Percentiles rank a stretch among this genome's conserved stretches.
phyloP scores from a whole-genome alignment of 2,797 vertebrate species.

The Sebastes melanostomus region DNA sequence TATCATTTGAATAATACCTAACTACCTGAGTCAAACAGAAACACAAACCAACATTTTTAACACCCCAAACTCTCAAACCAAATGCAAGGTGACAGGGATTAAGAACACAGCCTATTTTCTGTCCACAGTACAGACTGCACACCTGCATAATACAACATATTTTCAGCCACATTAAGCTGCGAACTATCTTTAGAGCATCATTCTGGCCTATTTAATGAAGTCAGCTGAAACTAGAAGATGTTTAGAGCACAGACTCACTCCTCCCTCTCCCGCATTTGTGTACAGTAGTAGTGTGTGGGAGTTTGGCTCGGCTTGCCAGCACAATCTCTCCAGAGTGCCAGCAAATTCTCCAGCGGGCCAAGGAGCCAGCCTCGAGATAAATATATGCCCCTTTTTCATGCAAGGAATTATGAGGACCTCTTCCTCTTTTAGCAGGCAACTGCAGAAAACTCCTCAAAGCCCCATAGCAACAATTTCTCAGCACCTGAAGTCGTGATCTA shows the following conservation, averaged over 20 bases:
- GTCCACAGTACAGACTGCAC: background rate
- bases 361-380: slow-evolving; percentile 54
- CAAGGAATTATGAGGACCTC: slow-evolving; percentile 39
- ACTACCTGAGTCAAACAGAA: background rate
- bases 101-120: slow-evolving; percentile 5
- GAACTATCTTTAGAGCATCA: slow-evolving; percentile 30
- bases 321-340: slow-evolving; percentile 54
- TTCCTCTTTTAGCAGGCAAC: slow-evolving; percentile 26
- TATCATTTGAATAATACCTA: background rate
- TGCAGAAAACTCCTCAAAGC: slow-evolving; percentile 5
- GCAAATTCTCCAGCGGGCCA: slow-evolving; percentile 56
- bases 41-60: background rate
- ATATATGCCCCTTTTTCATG: slow-evolving; percentile 47
- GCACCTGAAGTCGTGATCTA: slow-evolving; percentile 20
- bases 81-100: slow-evolving; percentile 18
- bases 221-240: slow-evolving; percentile 44
- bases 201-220: slow-evolving; percentile 51
- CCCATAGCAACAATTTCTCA: slow-evolving; percentile 3
- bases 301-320: slow-evolving; percentile 45
- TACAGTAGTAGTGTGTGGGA: slow-evolving; percentile 70
- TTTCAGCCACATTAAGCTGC: slow-evolving; percentile 21
- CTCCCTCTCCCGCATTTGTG: slow-evolving; percentile 17
- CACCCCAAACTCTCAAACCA: background rate
- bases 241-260: slow-evolving; percentile 28
- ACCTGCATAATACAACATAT: slow-evolving; percentile 27